These are phyloP conservation scores for Thunnus maccoyii DNA, from an alignment of 2,113 vertebrate species.

Conservation along the genomic window DNA sequence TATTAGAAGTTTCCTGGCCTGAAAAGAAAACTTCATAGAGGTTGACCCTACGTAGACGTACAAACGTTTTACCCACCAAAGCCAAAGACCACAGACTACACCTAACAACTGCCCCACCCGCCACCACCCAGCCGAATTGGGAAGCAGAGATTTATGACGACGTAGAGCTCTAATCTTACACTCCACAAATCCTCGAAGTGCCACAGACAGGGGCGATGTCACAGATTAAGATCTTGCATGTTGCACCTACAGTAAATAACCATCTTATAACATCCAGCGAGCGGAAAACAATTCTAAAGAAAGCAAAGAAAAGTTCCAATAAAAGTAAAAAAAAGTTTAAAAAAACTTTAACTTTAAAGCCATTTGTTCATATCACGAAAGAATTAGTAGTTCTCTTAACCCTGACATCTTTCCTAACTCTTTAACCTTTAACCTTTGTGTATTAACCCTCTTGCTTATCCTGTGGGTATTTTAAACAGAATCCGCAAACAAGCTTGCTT, in stretches of 20 bases:
- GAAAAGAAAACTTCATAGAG: slow-evolving; percentile 3
- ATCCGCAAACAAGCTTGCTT: background rate
- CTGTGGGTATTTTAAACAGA: slow-evolving; percentile 13
- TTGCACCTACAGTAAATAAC: slow-evolving; percentile 34
- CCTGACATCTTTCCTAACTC: background rate
- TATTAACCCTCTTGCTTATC: slow-evolving; percentile 5
- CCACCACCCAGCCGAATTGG: slow-evolving; percentile 85
- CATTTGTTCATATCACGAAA: rapidly evolving
- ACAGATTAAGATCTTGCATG: slow-evolving; percentile 76
- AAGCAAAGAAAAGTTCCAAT: background rate
- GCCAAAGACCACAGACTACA: slow-evolving; percentile 54
- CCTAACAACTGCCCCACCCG: slow-evolving; percentile 68
- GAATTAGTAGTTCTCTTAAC: background rate
- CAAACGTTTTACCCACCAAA: slow-evolving; percentile 83
- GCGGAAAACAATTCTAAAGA: background rate
- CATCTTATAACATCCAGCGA: background rate
- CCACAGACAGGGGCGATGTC: slow-evolving; percentile 84
- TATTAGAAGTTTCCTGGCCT: background rate
- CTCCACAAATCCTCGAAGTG: slow-evolving; percentile 89
- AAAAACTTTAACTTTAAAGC: background rate
- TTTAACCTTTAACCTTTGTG: slow-evolving; percentile 14
- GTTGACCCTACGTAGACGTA: slow-evolving; percentile 72
- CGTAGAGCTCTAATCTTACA: slow-evolving; percentile 91
- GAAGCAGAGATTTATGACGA: slow-evolving; percentile 93
- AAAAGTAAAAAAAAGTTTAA: background rate